A percentile compares a stretch with the other conserved stretches of the same genome.
These are phyloP conservation scores for Fulica atra DNA, from an alignment of 2,113 vertebrate species.

Conservation along the genomic window DNA sequence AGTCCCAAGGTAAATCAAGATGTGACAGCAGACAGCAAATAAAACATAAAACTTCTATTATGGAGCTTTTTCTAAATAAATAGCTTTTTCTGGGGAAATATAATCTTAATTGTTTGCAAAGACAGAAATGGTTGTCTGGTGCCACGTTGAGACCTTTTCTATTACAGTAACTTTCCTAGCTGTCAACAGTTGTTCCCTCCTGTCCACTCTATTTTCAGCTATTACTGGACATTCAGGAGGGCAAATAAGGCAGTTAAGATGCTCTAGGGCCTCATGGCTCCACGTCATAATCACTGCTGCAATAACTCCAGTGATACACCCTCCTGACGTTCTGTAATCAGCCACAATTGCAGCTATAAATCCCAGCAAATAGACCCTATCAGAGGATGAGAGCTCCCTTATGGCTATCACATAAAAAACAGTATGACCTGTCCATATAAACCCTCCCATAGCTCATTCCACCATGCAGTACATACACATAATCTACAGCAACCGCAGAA, in stretches of 20 bases:
- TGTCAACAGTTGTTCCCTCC: constrained; percentile 16
- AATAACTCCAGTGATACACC: background rate
- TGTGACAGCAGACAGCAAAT: background rate
- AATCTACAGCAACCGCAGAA: background rate
- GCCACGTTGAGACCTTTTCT: background rate
- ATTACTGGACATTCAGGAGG: background rate
- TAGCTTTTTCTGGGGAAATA: background rate
- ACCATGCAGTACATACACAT: rapidly evolving
- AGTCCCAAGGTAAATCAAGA: background rate
- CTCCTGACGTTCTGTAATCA: background rate
- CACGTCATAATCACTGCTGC: background rate
- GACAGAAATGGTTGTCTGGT: background rate
- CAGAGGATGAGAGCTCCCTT: background rate
- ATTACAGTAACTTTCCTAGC: constrained; percentile 8
- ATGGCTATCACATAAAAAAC: background rate
- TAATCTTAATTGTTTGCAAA: constrained; percentile 1
- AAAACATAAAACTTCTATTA: background rate
- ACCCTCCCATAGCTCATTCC: background rate
- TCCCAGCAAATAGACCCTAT: background rate
- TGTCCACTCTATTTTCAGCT: constrained; percentile 7
- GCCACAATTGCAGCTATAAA: background rate
- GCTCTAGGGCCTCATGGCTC: background rate
- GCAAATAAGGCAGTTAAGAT: constrained; percentile 14
- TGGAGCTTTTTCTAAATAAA: background rate
- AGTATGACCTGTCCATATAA: background rate